Evolutionary conservation across 30 jellyfish, hydroid and myxozoan species (phyloP).

Genomic region (Turritopsis dohrnii): DNA sequence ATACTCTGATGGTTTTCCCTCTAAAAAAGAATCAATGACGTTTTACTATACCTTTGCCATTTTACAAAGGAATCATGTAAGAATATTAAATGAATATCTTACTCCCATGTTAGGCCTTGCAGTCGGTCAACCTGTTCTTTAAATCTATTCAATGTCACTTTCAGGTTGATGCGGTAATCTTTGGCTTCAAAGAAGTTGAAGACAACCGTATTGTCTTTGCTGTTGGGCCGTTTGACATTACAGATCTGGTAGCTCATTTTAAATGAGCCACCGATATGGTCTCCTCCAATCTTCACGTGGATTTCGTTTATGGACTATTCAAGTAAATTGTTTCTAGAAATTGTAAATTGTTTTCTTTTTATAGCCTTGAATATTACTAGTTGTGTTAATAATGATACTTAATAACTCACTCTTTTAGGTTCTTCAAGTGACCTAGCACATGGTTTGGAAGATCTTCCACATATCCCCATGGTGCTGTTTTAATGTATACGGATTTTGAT

Average conservation of each 20-base stretch:
- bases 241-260: no score
- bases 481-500: background rate
- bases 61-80: background rate
- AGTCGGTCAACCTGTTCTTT: background rate
- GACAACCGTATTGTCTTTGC: conserved; percentile 13
- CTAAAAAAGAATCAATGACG: background rate
- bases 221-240: background rate
- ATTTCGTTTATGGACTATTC: background rate
- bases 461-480: background rate
- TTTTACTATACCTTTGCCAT: background rate
- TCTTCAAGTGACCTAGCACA: conserved; percentile 2
- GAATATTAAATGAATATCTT: background rate
- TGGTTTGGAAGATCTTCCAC: conserved; percentile 23
- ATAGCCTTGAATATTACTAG: background rate
- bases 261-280: conserved; percentile 21
- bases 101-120: conserved; percentile 1
- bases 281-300: conserved; percentile 20
- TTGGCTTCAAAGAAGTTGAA: conserved; percentile 14
- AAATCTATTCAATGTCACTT: background rate
- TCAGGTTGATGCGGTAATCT: background rate
- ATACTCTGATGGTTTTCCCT: conserved; percentile 4
- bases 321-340: background rate
- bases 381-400: background rate
- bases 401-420: background rate
- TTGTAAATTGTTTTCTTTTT: no score